These are phyloP conservation scores for Corynorhinus townsendii DNA, from an alignment of 2,113 vertebrate species.

Conservation along the genomic window DNA sequence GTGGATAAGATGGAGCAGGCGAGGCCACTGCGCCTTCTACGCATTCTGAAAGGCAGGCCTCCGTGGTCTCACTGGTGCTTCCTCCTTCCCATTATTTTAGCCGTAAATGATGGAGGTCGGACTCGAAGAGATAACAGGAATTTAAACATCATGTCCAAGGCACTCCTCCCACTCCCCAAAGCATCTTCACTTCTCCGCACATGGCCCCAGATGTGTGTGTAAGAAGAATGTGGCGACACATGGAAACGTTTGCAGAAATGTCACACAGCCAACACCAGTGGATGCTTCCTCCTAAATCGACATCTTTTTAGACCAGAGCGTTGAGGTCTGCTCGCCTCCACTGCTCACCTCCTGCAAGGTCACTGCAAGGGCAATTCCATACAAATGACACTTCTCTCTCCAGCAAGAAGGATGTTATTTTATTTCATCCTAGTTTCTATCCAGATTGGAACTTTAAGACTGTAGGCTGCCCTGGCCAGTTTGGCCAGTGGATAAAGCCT, in stretches of 20 bases:
- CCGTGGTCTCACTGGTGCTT: not conserved
- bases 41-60: not conserved
- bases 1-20: not conserved
- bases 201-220: not conserved
- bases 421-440: not conserved
- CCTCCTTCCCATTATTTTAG: not conserved
- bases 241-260: not conserved
- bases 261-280: not conserved
- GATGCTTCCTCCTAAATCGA: not conserved
- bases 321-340: not conserved
- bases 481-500: too few relatives aligned
- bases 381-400: not conserved
- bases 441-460: not conserved
- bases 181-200: conserved; percentile 10
- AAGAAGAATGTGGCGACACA: not conserved
- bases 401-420: not conserved
- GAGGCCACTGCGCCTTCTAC: not conserved
- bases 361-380: not conserved
- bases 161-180: not conserved
- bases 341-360: not conserved
- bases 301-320: not conserved
- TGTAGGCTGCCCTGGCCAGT: too few relatives aligned
- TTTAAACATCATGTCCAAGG: not conserved
- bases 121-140: not conserved
- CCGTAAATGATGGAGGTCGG: not conserved